phyloP scores from a whole-genome alignment of 2,797 vertebrate species.

The Limnodromus scolopaceus region DNA sequence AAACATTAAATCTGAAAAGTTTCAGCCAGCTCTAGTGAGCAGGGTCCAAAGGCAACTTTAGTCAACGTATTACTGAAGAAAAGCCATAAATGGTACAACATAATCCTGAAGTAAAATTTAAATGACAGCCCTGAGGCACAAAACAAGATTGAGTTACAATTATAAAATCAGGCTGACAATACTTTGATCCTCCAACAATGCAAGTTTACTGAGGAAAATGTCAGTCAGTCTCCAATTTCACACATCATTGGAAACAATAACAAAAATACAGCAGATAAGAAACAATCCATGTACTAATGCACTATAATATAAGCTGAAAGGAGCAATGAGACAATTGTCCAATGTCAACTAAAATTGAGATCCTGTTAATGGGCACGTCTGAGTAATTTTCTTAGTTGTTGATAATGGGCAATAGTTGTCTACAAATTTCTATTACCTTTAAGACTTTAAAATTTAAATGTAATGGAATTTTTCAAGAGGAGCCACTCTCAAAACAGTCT shows the following conservation, averaged over 20 bases:
- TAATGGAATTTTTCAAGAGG: neutral
- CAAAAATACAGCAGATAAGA: neutral
- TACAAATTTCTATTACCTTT: neutral
- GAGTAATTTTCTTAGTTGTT: neutral
- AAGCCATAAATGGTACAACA: neutral
- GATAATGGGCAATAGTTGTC: neutral
- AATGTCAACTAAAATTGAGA: neutral
- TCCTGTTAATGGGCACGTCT: neutral
- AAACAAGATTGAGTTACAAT: slow-evolving; percentile 25
- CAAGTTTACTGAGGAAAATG: neutral
- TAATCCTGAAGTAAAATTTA: neutral
- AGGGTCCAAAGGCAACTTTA: neutral
- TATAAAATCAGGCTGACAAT: neutral
- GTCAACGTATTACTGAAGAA: neutral
- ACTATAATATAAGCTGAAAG: neutral
- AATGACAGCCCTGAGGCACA: neutral
- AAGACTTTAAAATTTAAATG: neutral
- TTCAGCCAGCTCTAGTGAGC: neutral
- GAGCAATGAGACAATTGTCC: neutral
- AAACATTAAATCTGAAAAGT: neutral
- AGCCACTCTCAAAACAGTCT: neutral
- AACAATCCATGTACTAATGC: neutral
- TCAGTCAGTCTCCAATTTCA: slow-evolving; percentile 17
- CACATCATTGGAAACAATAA: neutral
- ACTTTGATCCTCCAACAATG: slow-evolving; percentile 6